Percentiles rank a stretch among this genome's conserved stretches.
Conservation (phyloP, 53 echinoderm and acorn worm species). For the Mesocentrotus franciscanus region DNA sequence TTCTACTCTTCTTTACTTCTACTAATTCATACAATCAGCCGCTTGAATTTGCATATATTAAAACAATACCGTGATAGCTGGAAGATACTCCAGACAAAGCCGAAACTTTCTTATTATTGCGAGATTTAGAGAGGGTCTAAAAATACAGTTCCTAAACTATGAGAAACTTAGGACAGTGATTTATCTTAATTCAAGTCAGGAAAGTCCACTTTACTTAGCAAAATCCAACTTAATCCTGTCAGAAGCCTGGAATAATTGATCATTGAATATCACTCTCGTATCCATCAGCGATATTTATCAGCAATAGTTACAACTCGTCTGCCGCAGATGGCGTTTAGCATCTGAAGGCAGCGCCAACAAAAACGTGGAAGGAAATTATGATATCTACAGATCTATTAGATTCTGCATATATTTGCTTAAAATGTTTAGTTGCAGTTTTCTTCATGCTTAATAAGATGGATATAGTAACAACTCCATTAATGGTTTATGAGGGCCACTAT, state of each 20-base stretch:
- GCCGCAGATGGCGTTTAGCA: not conserved
- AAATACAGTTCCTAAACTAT: not conserved
- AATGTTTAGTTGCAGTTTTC: too few species aligned
- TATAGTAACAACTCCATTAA: too few species aligned
- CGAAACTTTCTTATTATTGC: not conserved
- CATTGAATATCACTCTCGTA: not conserved
- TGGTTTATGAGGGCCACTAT: too few species aligned
- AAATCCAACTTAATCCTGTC: not conserved
- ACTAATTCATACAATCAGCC: too few species aligned
- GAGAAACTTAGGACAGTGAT: not conserved
- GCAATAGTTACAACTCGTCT: not conserved
- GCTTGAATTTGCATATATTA: too few species aligned
- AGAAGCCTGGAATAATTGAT: not conserved
- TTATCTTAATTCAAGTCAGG: not conserved
- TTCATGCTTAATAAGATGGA: too few species aligned
- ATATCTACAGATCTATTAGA: too few species aligned
- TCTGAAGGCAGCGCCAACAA: not conserved
- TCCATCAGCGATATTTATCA: not conserved
- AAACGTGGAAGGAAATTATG: not conserved
- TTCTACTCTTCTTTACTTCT: too few species aligned
- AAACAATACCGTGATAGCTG: too few species aligned
- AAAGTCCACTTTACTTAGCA: not conserved
- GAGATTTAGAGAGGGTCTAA: not conserved
- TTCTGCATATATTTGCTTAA: too few species aligned
- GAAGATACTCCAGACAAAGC: not conserved